Conservation (phyloP, 2,888 invertebrate genomes). For the Hoplodrina ambigua region DNA sequence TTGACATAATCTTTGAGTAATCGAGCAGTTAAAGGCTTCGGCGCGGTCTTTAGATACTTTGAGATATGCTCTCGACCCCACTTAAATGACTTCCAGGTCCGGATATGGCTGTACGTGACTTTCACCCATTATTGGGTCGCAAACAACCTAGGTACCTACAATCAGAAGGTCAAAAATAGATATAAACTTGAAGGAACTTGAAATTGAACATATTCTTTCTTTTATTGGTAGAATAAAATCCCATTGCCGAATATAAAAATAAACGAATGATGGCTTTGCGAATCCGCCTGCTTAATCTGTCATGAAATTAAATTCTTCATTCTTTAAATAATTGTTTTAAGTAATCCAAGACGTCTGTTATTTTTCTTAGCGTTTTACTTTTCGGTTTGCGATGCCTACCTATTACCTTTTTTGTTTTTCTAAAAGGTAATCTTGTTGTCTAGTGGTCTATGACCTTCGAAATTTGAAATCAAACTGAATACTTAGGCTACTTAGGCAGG, state of each 20-base stretch:
- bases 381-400: background rate
- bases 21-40: background rate
- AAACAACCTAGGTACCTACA: slow-evolving; percentile 24
- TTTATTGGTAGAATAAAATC: background rate
- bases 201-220: background rate
- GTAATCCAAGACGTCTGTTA: background rate
- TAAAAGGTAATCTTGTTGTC: background rate
- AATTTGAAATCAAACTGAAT: slow-evolving; percentile 16
- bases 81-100: slow-evolving; percentile 19
- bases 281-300: slow-evolving; percentile 3
- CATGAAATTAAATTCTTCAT: slow-evolving; percentile 8
- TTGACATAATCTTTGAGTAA: slow-evolving; percentile 9
- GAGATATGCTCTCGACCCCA: slow-evolving; percentile 15
- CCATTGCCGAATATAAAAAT: background rate
- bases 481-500: no score
- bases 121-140: slow-evolving; percentile 29
- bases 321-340: slow-evolving; percentile 8
- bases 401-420: background rate
- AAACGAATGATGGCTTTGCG: background rate
- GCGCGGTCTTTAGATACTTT: slow-evolving; percentile 31
- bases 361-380: background rate
- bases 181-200: background rate
- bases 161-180: slow-evolving; percentile 19
- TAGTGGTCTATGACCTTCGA: background rate
- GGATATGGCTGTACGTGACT: slow-evolving; percentile 43